Percentiles rank a stretch among this genome's conserved stretches.
Conservation (phyloP, 2,113 vertebrate genomes). For the Barnardius zonarius region DNA sequence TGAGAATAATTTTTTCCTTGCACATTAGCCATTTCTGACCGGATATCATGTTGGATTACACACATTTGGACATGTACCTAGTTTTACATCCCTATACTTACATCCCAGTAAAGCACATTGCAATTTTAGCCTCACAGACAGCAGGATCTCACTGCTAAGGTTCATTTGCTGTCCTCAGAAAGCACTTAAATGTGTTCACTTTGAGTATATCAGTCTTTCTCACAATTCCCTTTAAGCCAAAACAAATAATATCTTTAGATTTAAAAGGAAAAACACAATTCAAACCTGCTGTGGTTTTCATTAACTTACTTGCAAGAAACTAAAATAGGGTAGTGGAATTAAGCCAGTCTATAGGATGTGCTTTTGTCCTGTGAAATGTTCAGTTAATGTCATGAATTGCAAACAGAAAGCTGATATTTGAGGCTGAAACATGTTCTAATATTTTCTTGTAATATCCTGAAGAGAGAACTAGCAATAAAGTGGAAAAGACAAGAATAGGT, state of each 20-base stretch:
- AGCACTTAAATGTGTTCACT: neutral
- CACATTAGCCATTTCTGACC: neutral
- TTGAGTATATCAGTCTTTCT: neutral
- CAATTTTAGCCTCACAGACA: neutral
- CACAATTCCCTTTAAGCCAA: neutral
- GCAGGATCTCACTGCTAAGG: neutral
- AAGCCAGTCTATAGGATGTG: neutral
- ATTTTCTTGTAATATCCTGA: neutral
- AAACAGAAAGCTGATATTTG: neutral
- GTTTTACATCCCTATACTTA: neutral
- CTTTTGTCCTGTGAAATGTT: neutral
- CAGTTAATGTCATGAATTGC: neutral
- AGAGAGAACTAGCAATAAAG: neutral
- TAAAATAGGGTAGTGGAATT: neutral
- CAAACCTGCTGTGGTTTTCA: neutral
- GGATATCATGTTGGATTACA: neutral
- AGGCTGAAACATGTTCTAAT: neutral
- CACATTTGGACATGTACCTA: neutral
- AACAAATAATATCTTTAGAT: conserved; percentile 18
- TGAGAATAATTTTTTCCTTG: neutral
- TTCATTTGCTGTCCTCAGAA: conserved; percentile 32
- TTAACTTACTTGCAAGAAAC: neutral
- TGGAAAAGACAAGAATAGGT: neutral
- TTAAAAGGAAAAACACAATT: conserved; percentile 33
- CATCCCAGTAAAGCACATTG: neutral